These are phyloP conservation scores for Ptychadena robeensis DNA, from an alignment of 2,797 vertebrate species.

Conservation along the genomic window DNA sequence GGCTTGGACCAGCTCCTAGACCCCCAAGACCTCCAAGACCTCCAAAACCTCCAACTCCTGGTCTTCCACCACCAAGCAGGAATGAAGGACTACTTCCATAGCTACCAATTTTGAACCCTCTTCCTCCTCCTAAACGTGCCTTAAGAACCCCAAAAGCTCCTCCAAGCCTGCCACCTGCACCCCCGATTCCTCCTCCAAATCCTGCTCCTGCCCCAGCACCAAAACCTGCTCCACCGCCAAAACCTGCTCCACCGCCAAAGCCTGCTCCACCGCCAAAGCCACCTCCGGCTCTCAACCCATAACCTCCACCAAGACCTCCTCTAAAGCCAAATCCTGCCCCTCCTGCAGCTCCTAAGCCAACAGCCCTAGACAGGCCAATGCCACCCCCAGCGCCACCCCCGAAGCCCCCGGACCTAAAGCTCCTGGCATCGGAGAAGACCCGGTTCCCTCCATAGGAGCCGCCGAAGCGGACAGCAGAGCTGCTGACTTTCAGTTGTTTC, in stretches of 20 bases:
- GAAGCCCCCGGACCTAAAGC: slow-evolving; percentile 30
- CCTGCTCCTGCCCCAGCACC: slow-evolving; percentile 41
- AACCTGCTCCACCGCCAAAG: slow-evolving; percentile 36
- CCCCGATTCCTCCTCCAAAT: slow-evolving; percentile 24
- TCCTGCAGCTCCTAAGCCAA: slow-evolving; percentile 20
- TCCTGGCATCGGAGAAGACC: slow-evolving; percentile 61
- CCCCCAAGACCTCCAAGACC: background rate
- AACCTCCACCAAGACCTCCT: slow-evolving; percentile 44
- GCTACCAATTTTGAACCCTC: slow-evolving; percentile 69
- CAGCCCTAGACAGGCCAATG: background rate
- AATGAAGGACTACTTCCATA: slow-evolving; percentile 70
- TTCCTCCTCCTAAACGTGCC: slow-evolving; percentile 67
- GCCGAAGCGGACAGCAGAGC: slow-evolving; percentile 69
- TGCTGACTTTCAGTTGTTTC: slow-evolving; percentile 65
- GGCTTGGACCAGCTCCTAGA: slow-evolving; percentile 34
- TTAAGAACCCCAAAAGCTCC: slow-evolving; percentile 65
- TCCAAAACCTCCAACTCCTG: slow-evolving; percentile 1
- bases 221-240: slow-evolving; percentile 21
- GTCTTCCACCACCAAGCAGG: slow-evolving; percentile 55
- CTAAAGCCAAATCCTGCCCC: slow-evolving; percentile 25
- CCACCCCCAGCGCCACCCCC: slow-evolving; percentile 9
- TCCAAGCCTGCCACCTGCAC: slow-evolving; percentile 59
- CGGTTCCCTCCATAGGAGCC: slow-evolving; percentile 70
- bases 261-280: slow-evolving; percentile 31
- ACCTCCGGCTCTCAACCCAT: slow-evolving; percentile 45